Evolutionary conservation across 2,797 vertebrate species (phyloP).

Genomic region (Acipenser ruthenus): DNA sequence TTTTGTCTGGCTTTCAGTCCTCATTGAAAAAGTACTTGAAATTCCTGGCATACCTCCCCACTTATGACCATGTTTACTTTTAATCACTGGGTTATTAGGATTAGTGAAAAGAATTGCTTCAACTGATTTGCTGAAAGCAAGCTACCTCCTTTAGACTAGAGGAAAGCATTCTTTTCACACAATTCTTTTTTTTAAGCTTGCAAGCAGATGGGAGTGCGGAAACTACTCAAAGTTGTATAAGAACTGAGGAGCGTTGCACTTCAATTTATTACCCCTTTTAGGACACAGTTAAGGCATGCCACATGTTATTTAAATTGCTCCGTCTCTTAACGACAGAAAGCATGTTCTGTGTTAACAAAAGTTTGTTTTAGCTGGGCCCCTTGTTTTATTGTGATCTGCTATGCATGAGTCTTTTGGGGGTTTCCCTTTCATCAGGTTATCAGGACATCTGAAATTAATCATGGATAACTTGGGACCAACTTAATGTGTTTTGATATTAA

Average conservation of each 20-base stretch:
- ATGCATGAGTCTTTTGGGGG: no score
- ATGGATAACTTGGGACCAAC: no score
- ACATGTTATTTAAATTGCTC: constrained; percentile 5
- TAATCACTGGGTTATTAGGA: constrained; percentile 71
- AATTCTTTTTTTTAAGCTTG: constrained; percentile 28
- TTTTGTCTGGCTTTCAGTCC: constrained; percentile 51
- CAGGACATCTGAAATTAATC: no score
- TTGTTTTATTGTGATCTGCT: no score
- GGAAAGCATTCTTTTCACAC: constrained; percentile 48
- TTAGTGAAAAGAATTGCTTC: constrained; percentile 75
- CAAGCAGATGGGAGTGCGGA: constrained; percentile 16
- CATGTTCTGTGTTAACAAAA: no score
- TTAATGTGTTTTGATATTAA: no score
- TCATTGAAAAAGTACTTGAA: constrained; percentile 76
- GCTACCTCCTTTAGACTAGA: constrained; percentile 48
- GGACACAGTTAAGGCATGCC: constrained; percentile 28
- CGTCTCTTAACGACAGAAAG: neutral
- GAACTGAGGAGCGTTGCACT: constrained; percentile 7
- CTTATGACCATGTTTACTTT: constrained; percentile 74
- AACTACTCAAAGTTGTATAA: constrained; percentile 43
- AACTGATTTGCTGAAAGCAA: constrained; percentile 73
- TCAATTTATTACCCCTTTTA: constrained; percentile 8
- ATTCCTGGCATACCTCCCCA: constrained; percentile 79
- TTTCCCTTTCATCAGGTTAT: no score
- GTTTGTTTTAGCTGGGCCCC: no score